Conservation (phyloP, 2,888 invertebrate species). For the Cheilosia impressa region DNA sequence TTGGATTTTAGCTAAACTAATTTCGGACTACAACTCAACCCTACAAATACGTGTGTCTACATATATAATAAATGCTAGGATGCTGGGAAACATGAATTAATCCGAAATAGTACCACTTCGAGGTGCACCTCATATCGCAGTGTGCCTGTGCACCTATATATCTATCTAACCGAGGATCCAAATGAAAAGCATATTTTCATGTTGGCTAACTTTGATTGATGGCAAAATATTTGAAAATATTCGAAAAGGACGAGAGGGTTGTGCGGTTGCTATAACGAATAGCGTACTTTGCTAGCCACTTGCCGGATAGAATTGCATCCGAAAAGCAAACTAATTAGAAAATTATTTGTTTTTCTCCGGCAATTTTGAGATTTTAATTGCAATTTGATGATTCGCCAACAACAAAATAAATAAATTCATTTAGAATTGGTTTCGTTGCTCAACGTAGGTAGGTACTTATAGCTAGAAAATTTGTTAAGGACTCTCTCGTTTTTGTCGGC, state of each 20-base stretch:
- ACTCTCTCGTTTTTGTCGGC: conserved; percentile 4
- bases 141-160: conserved; percentile 7
- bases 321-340: conserved; percentile 75
- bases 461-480: conserved; percentile 42
- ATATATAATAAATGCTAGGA: conserved; percentile 34
- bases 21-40: conserved; percentile 48
- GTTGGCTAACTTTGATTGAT: conserved; percentile 71
- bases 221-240: conserved; percentile 72
- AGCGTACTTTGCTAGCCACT: conserved; percentile 41
- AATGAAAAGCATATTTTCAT: conserved; percentile 65
- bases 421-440: conserved; percentile 54
- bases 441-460: conserved; percentile 32
- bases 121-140: conserved; percentile 68
- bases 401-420: conserved; percentile 70
- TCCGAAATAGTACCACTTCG: conserved; percentile 61
- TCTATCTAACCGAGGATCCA: conserved; percentile 53
- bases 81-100: conserved; percentile 51
- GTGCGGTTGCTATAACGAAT: conserved; percentile 37
- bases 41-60: conserved; percentile 24
- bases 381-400: conserved; percentile 72
- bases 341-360: conserved; percentile 76
- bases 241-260: conserved; percentile 51
- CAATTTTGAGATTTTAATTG: conserved; percentile 76
- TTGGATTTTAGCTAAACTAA: conserved; percentile 66
- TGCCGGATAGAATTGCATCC: conserved; percentile 50